Base-by-base conservation (phyloP, 2,113 vertebrate species). In the Dromiciops gliroides region DNA sequence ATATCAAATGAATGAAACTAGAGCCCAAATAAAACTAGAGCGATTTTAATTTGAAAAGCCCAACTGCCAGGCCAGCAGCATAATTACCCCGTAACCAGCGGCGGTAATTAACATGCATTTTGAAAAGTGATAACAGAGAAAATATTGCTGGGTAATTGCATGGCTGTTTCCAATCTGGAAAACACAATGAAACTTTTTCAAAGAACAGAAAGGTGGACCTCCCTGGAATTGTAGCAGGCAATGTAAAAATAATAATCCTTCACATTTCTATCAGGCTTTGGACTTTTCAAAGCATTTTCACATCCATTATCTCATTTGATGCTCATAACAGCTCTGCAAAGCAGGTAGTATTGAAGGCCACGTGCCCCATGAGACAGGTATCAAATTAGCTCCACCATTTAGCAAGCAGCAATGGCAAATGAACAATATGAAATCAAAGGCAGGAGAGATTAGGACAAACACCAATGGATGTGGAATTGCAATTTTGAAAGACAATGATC, bases 161-260 rank as follows among this genome's bases (percentile, higher is more conserved):
- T 90, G 14, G 25, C 37, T 52, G 37, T 48, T 94, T 91, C 93
- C 89, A 52, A 26, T 92, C 53, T 52, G 26, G 50, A 94, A 92
- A 92, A 50, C n/a, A 83, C 95, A 83, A 83, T 22, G 90, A 95
- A 92, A 26, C 24, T 2, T 88, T 93, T 89, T 37, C 28, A 95
- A 52, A 52, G 48, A 94, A 90, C 50, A 92, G 37, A 44, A 14
- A 94, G 25, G 26, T 24, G 53, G 89, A n/a, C 24, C 12, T 95
- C 48, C 50, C 23, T 52, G n/a, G 19, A 91, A 44, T 28, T 25
- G 23, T 0, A 10, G 19, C 44, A 90, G 90, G 44, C 49, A 49
- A 83, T 23, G n/a, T 83, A 44, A 83, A 83, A 83, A 83, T 83
- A 83, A 83, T 83, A 83, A 83, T 83, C 67, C 67, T 83, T 83